Evolutionary conservation across 1,140 invertebrate genomes (phyloP).

Genomic region (Ruditapes philippinarum): DNA sequence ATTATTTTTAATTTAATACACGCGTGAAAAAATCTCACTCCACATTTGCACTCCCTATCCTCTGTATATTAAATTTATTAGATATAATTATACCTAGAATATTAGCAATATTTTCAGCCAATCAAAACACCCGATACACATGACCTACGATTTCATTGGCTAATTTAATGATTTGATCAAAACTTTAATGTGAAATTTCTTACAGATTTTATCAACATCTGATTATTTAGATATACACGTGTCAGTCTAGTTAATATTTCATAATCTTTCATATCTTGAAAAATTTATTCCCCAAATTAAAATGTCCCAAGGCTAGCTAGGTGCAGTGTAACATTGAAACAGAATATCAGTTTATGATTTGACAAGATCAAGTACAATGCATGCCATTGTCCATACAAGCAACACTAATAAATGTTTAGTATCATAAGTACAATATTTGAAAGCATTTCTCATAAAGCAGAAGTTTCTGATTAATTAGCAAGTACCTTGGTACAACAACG

Average conservation of each 20-base stretch:
- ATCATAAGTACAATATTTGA: too few species aligned
- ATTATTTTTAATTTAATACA: too few species aligned
- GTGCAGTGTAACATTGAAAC: neutral
- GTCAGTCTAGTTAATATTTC: constrained; percentile 65
- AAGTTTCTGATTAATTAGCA: too few species aligned
- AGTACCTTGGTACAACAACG: too few species aligned
- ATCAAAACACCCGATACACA: constrained; percentile 5
- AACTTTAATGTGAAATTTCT: neutral
- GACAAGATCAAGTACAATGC: neutral
- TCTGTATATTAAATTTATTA: neutral
- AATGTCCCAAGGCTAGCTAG: constrained; percentile 16
- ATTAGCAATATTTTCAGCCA: constrained; percentile 11
- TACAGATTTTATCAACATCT: constrained; percentile 43
- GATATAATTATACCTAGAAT: neutral
- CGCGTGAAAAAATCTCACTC: too few species aligned
- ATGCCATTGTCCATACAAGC: neutral
- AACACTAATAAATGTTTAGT: too few species aligned
- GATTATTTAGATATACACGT: constrained; percentile 58
- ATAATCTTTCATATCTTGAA: constrained; percentile 65
- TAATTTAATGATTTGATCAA: neutral
- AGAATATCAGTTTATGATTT: neutral
- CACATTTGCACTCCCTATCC: neutral
- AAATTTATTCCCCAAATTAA: constrained; percentile 15
- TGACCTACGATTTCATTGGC: constrained; percentile 25
- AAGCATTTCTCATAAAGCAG: too few species aligned